Conservation (phyloP, 2,113 vertebrate genomes). For the Furnarius figulus region DNA sequence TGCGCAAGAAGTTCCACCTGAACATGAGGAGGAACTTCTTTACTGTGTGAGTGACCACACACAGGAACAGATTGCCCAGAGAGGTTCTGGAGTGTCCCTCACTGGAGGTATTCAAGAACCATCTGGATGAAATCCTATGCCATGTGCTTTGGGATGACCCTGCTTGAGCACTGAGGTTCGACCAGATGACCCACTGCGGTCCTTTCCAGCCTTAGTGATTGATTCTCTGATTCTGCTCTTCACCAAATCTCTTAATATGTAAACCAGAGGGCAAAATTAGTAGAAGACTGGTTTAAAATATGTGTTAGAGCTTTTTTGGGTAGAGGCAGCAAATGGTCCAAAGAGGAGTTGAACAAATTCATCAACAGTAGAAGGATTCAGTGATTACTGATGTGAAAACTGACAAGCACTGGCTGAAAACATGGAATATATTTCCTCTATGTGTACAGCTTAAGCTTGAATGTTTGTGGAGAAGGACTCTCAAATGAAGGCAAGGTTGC, state of each 20-base stretch:
- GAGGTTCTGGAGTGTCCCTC: background rate
- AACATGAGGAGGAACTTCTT: background rate
- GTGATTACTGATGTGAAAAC: background rate
- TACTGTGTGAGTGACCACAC: background rate
- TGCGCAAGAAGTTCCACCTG: background rate
- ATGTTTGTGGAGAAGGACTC: background rate
- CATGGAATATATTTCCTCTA: background rate
- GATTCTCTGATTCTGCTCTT: background rate
- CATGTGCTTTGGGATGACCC: background rate
- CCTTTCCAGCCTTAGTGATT: background rate
- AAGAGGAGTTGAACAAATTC: background rate
- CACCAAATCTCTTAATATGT: background rate
- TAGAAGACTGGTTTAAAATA: background rate
- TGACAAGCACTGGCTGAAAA: background rate
- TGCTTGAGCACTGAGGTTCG: background rate
- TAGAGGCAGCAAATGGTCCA: background rate
- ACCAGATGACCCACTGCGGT: background rate
- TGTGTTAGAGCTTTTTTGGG: background rate
- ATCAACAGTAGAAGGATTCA: background rate
- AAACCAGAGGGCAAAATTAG: background rate
- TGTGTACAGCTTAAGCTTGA: background rate
- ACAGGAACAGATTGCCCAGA: background rate
- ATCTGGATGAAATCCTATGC: background rate
- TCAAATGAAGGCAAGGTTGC: background rate
- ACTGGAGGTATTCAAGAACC: background rate